Base-by-base conservation (phyloP, 2,113 vertebrate genomes). In the Heterocephalus glaber region DNA sequence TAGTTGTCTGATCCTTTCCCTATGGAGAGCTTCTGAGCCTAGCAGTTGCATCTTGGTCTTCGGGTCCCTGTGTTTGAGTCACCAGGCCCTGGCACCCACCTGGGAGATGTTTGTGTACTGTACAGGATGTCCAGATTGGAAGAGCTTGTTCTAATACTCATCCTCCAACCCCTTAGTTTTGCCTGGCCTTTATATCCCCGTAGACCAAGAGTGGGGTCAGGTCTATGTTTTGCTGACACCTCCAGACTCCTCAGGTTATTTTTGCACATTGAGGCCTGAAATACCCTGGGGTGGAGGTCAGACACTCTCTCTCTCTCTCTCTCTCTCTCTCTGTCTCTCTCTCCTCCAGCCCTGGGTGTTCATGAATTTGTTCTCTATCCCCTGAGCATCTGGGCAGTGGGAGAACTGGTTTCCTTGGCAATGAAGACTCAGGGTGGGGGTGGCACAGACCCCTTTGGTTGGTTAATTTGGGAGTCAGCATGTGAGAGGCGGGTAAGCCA, bases 401-500 rank as follows among this genome's bases (percentile, higher is more conserved):
- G 60, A 9, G 58, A 30, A 10, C 17, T 19, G 47, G 35, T 66
- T 61, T 26, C 66, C 35, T 79, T 89, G 63, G 61, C 47, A 85
- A 0, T 38, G 33, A 10, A 72, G 90, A n/a, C 83, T 68, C 17
- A 7, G 72, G 80, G 13, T 22, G 20, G 74, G 65, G 22, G 17
- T 38, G n/a, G 41, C 5, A 49, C 79, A 35, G 41, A 52, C 4
- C 2, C 22, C 24, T 95, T 63, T 61, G 63, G 6, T 77, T 70
- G n/a, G 81, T 92, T 56, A 88, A 54, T 54, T 90, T 88, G 80
- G 35, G 35, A 72, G 70, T 85, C 79, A 56, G 70, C 86, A 66
- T 92, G 38, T 80, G 61, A 44, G 94, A 41, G 60, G 33, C 5
- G 22, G 85, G n/a, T 0, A 41, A 7, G 56, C 30, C 60, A 60